phyloP scores from a whole-genome alignment of 2,888 invertebrate genomes.

The Autographa pulchrina region DNA sequence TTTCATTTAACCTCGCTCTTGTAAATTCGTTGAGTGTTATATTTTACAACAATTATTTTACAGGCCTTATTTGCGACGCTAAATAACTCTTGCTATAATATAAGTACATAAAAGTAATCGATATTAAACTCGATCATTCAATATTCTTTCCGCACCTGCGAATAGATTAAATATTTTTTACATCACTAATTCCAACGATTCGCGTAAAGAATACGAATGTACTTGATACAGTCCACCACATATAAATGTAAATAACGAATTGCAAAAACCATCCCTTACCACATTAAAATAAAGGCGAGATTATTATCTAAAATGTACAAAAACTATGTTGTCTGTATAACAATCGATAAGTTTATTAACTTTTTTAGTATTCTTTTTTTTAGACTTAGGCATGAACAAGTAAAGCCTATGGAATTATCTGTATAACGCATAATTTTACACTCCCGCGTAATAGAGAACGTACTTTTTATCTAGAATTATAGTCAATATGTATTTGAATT shows the following conservation, averaged over 20 bases:
- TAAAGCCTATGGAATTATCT: constrained; percentile 8
- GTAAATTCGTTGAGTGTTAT: too few relatives aligned
- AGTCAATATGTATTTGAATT: neutral
- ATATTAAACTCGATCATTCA: constrained; percentile 39
- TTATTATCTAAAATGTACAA: neutral
- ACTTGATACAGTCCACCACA: constrained; percentile 23
- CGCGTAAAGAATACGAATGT: constrained; percentile 57
- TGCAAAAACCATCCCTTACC: neutral
- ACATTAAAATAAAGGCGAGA: neutral
- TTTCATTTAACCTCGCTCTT: too few relatives aligned
- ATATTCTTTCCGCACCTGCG: constrained; percentile 56
- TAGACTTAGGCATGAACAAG: neutral
- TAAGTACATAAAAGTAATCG: constrained; percentile 23
- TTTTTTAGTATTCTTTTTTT: constrained; percentile 17
- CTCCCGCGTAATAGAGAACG: constrained; percentile 7
- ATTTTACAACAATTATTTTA: too few relatives aligned
- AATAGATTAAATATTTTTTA: constrained; percentile 57
- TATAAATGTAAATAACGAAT: constrained; percentile 39
- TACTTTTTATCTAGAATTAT: neutral
- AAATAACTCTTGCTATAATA: neutral
- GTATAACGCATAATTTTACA: constrained; percentile 9
- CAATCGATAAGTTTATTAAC: constrained; percentile 42
- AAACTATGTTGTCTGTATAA: constrained; percentile 1
- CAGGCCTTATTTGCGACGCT: neutral
- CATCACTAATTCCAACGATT: constrained; percentile 55